Conservation (phyloP, 2,888 invertebrate species). For the Melanostoma scalare region DNA sequence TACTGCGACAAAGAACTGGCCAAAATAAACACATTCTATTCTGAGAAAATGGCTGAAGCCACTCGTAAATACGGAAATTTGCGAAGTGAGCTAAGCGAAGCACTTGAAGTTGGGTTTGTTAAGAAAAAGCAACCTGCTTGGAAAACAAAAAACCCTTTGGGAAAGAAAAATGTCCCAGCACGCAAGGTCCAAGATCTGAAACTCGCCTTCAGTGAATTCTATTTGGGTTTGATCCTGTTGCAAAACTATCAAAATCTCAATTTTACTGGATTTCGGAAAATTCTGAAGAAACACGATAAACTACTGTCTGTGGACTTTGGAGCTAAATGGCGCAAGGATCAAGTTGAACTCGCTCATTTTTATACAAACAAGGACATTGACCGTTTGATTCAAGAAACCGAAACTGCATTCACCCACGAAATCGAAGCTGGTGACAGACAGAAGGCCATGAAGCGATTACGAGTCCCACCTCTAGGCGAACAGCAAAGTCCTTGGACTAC, state of each 20-base stretch:
- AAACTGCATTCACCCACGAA: slow-evolving; percentile 87
- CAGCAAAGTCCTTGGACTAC: slow-evolving; percentile 92
- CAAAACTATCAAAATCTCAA: slow-evolving; percentile 95
- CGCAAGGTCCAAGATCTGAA: slow-evolving; percentile 91
- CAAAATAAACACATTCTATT: slow-evolving; percentile 94
- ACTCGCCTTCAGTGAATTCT: slow-evolving; percentile 95
- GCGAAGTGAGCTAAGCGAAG: slow-evolving; percentile 86
- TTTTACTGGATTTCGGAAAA: slow-evolving; percentile 94
- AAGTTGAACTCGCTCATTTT: slow-evolving; percentile 92
- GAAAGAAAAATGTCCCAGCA: slow-evolving; percentile 83
- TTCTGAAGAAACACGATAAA: slow-evolving; percentile 95
- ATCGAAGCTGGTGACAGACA: slow-evolving; percentile 91
- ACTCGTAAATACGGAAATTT: slow-evolving; percentile 90
- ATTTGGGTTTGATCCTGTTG: slow-evolving; percentile 91
- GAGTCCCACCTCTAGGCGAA: slow-evolving; percentile 93
- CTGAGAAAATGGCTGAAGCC: slow-evolving; percentile 95
- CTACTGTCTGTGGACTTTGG: slow-evolving; percentile 87
- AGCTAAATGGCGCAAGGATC: slow-evolving; percentile 89
- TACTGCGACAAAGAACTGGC: slow-evolving; percentile 92
- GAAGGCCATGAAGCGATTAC: slow-evolving; percentile 92
- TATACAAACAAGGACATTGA: slow-evolving; percentile 93
- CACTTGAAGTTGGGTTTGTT: slow-evolving; percentile 81
- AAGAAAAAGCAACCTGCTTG: slow-evolving; percentile 80
- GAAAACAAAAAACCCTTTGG: slow-evolving; percentile 81
- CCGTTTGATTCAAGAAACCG: slow-evolving; percentile 91